Evolutionary conservation across 2,113 vertebrate species (phyloP).

Genomic region (Plecotus auritus): DNA sequence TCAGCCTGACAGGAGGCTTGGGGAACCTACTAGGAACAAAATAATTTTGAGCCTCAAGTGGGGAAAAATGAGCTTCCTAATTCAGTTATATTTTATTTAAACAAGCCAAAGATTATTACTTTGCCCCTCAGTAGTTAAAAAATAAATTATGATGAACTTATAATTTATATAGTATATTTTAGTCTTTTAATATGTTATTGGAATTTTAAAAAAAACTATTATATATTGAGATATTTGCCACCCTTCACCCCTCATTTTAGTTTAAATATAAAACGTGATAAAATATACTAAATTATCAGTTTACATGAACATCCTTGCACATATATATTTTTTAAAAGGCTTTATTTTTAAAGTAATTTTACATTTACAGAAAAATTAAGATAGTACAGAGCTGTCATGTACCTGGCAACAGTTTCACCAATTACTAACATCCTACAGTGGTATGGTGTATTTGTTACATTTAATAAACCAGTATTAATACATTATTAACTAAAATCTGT

Average conservation of each 20-base stretch:
- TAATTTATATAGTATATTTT: constrained; percentile 10
- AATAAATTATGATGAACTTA: constrained; percentile 4
- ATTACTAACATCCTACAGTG: neutral
- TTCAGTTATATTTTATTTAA: neutral
- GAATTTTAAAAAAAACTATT: neutral
- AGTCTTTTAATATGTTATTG: neutral
- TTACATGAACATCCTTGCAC: neutral
- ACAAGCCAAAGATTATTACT: constrained; percentile 8
- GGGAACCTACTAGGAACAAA: constrained; percentile 62
- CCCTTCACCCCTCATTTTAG: neutral
- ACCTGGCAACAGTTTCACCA: neutral
- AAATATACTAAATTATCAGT: neutral
- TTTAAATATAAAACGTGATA: neutral
- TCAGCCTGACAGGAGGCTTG: constrained; percentile 66
- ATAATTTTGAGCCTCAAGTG: constrained; percentile 72
- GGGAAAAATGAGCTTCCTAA: constrained; percentile 59
- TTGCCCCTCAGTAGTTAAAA: constrained; percentile 39
- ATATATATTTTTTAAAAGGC: neutral
- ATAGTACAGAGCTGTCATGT: too few species aligned
- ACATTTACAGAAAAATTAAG: neutral
- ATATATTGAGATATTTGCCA: neutral
- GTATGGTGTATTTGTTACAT: neutral
- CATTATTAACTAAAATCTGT: neutral
- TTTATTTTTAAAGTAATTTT: neutral
- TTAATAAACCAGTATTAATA: neutral